Conservation (phyloP, 2,888 invertebrate species). For the Leptopterna dolabrata region DNA sequence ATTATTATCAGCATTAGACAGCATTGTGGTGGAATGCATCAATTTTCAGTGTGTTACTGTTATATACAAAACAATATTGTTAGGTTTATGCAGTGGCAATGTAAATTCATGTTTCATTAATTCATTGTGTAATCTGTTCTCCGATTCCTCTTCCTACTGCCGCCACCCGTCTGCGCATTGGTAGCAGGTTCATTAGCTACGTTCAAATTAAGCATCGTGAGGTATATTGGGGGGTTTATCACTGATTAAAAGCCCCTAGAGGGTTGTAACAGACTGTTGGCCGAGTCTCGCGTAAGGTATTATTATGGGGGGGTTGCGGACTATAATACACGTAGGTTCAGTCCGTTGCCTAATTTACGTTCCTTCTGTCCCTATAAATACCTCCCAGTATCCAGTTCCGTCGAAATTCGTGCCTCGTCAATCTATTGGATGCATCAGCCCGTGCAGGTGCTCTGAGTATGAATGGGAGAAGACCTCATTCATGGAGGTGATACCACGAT, state of each 20-base stretch:
- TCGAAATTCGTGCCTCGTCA: background rate
- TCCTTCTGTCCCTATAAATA: background rate
- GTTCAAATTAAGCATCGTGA: background rate
- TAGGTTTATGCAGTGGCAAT: too few species aligned
- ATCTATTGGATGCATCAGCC: too few species aligned
- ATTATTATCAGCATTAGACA: too few species aligned
- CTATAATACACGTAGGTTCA: background rate
- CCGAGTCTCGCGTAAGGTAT: background rate
- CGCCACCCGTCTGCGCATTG: background rate
- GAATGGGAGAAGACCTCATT: background rate
- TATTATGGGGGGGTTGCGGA: background rate
- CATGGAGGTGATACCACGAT: too few species aligned
- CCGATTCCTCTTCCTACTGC: background rate
- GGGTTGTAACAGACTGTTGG: background rate
- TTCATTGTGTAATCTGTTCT: too few species aligned
- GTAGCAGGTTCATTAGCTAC: background rate
- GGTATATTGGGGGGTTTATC: background rate
- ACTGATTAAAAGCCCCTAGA: background rate
- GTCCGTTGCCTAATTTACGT: background rate
- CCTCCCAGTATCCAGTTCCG: background rate
- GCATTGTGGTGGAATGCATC: too few species aligned
- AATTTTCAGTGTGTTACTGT: too few species aligned
- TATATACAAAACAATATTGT: too few species aligned
- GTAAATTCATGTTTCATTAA: too few species aligned
- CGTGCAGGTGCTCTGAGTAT: background rate